These are phyloP conservation scores for Actinostola sp. DNA, from an alignment of 92 coral and sea anemone species.

Conservation along the genomic window DNA sequence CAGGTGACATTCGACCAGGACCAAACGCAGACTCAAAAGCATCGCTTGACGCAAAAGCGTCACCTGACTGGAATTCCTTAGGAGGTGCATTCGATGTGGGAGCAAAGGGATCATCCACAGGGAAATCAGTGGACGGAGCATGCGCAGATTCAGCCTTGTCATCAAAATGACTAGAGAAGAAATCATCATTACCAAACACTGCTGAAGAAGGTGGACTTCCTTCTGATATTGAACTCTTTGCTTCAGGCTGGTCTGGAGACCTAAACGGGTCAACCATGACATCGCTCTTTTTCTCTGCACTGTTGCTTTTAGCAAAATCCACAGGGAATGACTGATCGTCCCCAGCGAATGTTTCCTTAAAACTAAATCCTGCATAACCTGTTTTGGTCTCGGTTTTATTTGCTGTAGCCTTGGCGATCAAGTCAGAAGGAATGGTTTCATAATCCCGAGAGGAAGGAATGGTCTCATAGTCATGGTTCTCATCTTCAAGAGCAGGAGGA, in stretches of 20 bases:
- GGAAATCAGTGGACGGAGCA: slow-evolving; percentile 28
- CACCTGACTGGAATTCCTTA: slow-evolving; percentile 14
- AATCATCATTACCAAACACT: slow-evolving; percentile 29
- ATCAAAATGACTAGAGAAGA: slow-evolving; percentile 38
- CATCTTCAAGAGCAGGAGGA: not conserved
- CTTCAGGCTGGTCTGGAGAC: not conserved
- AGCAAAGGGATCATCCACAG: slow-evolving; percentile 77
- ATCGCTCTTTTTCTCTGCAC: not conserved
- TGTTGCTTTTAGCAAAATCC: no score
- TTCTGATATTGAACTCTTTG: not conserved
- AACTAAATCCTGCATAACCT: slow-evolving; percentile 1
- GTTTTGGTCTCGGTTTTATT: slow-evolving; percentile 1
- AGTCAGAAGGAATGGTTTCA: slow-evolving; percentile 31
- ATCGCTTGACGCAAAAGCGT: slow-evolving; percentile 35
- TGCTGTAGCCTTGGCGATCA: not conserved
- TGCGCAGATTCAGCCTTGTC: slow-evolving; percentile 2
- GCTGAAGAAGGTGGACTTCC: slow-evolving; percentile 10
- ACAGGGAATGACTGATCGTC: not conserved
- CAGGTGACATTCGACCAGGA: slow-evolving; percentile 20
- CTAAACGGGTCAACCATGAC: not conserved
- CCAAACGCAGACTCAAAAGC: slow-evolving; percentile 73
- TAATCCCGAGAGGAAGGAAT: slow-evolving; percentile 30
- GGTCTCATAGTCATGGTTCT: slow-evolving; percentile 33
- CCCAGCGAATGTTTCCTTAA: slow-evolving; percentile 16
- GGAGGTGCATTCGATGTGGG: slow-evolving; percentile 26